These are phyloP conservation scores for Littorina saxatilis DNA, from an alignment of 1,140 invertebrate genomes.

Conservation along the genomic window DNA sequence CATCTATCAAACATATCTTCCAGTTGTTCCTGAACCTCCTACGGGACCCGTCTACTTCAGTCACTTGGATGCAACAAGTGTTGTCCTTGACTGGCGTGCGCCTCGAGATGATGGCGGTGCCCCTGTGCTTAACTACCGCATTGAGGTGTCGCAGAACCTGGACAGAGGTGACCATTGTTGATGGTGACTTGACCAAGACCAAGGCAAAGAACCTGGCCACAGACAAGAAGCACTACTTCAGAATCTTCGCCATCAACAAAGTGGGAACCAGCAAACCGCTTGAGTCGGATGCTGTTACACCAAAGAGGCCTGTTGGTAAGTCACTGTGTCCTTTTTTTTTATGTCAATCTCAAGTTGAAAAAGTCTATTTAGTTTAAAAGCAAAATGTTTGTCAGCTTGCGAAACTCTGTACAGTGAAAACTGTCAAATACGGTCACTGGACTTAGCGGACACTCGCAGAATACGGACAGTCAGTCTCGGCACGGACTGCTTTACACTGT, in stretches of 20 bases:
- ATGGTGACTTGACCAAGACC: slow-evolving; percentile 55
- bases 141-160: slow-evolving; percentile 95
- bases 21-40: slow-evolving; percentile 83
- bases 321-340: not conserved
- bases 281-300: slow-evolving; percentile 90
- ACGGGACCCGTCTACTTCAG: slow-evolving; percentile 94
- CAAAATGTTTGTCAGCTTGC: too few relatives aligned
- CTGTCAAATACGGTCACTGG: too few relatives aligned
- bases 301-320: slow-evolving; percentile 82
- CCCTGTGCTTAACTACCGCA: slow-evolving; percentile 93
- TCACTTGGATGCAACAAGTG: slow-evolving; percentile 96
- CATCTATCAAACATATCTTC: too few relatives aligned
- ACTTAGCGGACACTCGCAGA: too few relatives aligned
- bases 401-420: too few relatives aligned
- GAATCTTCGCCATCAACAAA: slow-evolving; percentile 92
- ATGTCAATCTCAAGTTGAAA: too few relatives aligned
- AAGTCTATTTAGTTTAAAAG: too few relatives aligned
- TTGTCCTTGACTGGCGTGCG: slow-evolving; percentile 90
- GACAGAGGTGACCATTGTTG: slow-evolving; percentile 92
- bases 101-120: slow-evolving; percentile 93
- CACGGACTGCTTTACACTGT: too few relatives aligned
- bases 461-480: too few relatives aligned
- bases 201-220: slow-evolving; percentile 81
- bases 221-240: slow-evolving; percentile 72
- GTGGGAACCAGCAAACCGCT: slow-evolving; percentile 92